phyloP scores from a whole-genome alignment of 2,797 vertebrate species.

The Cuculus canorus region DNA sequence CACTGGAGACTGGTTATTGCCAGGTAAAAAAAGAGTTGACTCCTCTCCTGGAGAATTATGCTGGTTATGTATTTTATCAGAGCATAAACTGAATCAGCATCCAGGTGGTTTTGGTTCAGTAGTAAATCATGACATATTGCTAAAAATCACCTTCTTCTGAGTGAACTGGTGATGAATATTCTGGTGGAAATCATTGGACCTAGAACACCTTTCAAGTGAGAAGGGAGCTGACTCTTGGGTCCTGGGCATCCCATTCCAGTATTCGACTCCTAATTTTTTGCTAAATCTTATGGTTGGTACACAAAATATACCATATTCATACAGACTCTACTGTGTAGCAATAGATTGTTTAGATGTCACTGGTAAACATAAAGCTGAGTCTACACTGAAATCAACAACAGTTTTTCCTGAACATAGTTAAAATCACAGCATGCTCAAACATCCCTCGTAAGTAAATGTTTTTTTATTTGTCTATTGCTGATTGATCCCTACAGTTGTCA shows the following conservation, averaged over 20 bases:
- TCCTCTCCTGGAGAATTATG: neutral
- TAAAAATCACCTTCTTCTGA: neutral
- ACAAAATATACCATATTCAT: neutral
- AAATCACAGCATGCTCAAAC: neutral
- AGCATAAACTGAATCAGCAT: neutral
- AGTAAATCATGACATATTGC: neutral
- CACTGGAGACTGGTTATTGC: neutral
- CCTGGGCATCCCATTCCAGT: neutral
- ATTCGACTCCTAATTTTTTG: neutral
- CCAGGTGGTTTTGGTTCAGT: neutral
- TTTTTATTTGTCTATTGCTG: constrained; percentile 4
- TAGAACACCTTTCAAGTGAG: neutral
- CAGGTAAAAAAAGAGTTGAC: neutral
- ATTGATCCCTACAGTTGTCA: constrained; percentile 16
- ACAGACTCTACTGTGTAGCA: neutral
- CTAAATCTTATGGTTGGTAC: neutral
- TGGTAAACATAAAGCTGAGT: neutral
- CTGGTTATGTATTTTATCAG: neutral
- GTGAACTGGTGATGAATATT: neutral
- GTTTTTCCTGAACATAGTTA: neutral
- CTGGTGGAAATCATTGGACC: neutral
- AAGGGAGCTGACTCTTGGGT: neutral
- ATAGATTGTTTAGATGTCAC: neutral
- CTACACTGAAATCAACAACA: neutral
- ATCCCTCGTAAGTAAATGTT: neutral